Conservation (phyloP, 1,140 invertebrate genomes). For the Lasioglossum albipes region DNA sequence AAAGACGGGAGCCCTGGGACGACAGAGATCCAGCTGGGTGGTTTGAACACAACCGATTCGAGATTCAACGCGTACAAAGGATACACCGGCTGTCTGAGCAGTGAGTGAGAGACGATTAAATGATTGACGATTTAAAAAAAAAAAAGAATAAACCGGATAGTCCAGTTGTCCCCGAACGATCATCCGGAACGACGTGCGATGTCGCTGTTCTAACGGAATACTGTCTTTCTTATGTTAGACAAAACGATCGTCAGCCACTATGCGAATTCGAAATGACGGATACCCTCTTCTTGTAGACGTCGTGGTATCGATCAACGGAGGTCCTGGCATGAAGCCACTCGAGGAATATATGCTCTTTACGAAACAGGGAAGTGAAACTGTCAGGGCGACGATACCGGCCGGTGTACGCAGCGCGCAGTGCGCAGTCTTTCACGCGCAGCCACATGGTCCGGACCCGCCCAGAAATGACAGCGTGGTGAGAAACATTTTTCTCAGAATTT, state of each 20-base stretch:
- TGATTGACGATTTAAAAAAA: background rate
- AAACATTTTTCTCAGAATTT: background rate
- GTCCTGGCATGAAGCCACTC: slow-evolving; percentile 88
- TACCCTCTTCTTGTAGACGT: slow-evolving; percentile 83
- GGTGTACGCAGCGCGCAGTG: slow-evolving; percentile 92
- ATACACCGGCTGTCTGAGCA: slow-evolving; percentile 93
- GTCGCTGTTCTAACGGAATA: slow-evolving; percentile 31
- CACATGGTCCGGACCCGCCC: slow-evolving; percentile 82
- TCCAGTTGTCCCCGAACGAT: slow-evolving; percentile 11
- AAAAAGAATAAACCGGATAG: background rate
- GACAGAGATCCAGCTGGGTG: slow-evolving; percentile 92
- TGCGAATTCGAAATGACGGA: slow-evolving; percentile 43
- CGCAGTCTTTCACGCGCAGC: slow-evolving; percentile 86
- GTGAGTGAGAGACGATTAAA: slow-evolving; percentile 81
- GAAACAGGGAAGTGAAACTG: slow-evolving; percentile 88
- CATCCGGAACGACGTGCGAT: background rate
- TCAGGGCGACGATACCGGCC: slow-evolving; percentile 89
- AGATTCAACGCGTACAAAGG: slow-evolving; percentile 89
- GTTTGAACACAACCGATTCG: slow-evolving; percentile 89
- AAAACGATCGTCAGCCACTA: slow-evolving; percentile 47
- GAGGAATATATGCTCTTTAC: slow-evolving; percentile 94
- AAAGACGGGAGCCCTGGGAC: slow-evolving; percentile 80
- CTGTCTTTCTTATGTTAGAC: slow-evolving; percentile 46
- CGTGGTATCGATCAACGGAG: slow-evolving; percentile 88
- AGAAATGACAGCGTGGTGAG: slow-evolving; percentile 85